Base-by-base conservation (phyloP, 2,888 invertebrate species). In the Diloba caeruleocephala region DNA sequence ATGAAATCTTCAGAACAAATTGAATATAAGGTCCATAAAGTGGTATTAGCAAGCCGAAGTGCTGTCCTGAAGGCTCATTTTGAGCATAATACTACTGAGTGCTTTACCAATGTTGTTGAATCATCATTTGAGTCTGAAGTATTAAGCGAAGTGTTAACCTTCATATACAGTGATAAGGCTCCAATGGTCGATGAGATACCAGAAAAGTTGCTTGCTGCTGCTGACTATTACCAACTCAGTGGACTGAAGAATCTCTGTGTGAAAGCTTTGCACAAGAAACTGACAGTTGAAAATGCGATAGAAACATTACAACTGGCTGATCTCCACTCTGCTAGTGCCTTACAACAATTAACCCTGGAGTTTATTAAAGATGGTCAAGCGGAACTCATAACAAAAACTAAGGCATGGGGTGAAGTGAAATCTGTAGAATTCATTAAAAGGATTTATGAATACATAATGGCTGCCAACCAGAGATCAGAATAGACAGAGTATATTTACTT, bases 291-390 rank as follows among this genome's bases (percentile, higher is more conserved):
- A 29, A 93, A 91, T 87, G 91, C 89, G 1, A 88, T 93, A 60
- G 89, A 90, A 46, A 92, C 90, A 3, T 65, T 93, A 8, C 87
- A 91, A 58, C 63, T 92, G 41, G 92, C 93, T 1, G 92, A 92
- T 55, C 73, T 92, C 25, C 89, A 93, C 66, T 90, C 90, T 0
- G 92, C 93, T 1, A 83, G 81, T 51, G 74, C 79, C 2, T 73
- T 93, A 7, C 89, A 87, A 51, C 82, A 85, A 46, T 72, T 85
- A 9, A 89, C 90, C 0, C 71, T 92, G 10, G 92, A 92, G 56
- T 93, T 91, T 36, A 90, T 93, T 6, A 91, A 90, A 65, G 92
- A 92, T 72, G 93, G 92, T 2, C 89, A 92, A 71, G 90, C 90
- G 1, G 85, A 83, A 45, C 73, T 90, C 9, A 90, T 93, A 3